Conservation (phyloP, 2,888 invertebrate genomes). For the Drosophila kuntzei region DNA sequence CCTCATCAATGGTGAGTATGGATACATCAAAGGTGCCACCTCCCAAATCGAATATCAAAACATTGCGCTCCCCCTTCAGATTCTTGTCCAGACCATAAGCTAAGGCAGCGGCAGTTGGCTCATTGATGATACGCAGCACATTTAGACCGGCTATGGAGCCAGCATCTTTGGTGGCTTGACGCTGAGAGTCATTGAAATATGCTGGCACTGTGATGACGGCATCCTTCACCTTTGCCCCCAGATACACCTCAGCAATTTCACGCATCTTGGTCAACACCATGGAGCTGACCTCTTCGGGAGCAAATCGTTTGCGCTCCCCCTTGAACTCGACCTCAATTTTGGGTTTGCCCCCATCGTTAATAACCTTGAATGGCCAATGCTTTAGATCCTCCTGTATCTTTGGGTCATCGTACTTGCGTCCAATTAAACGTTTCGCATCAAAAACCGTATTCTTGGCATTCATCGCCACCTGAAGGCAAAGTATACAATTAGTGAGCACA, state of each 20-base stretch:
- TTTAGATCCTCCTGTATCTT: slow-evolving; percentile 93
- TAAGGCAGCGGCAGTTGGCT: slow-evolving; percentile 95
- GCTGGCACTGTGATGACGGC: slow-evolving; percentile 94
- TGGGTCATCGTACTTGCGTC: slow-evolving; percentile 91
- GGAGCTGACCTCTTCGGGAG: slow-evolving; percentile 93
- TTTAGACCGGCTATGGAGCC: slow-evolving; percentile 94
- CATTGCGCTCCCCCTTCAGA: slow-evolving; percentile 90
- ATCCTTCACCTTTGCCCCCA: slow-evolving; percentile 90
- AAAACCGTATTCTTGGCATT: slow-evolving; percentile 93
- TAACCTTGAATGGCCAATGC: slow-evolving; percentile 91
- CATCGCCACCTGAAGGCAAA: slow-evolving; percentile 88
- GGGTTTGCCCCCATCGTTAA: slow-evolving; percentile 89
- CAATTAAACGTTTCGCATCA: slow-evolving; percentile 94
- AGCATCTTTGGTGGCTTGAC: slow-evolving; percentile 95
- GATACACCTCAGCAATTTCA: slow-evolving; percentile 91
- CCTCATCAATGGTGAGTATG: slow-evolving; percentile 94
- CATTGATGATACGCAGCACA: slow-evolving; percentile 95
- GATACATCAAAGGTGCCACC: slow-evolving; percentile 98
- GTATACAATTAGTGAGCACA: slow-evolving; percentile 29
- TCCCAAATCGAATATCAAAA: slow-evolving; percentile 91
- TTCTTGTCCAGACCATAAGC: slow-evolving; percentile 94
- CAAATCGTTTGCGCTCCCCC: slow-evolving; percentile 91
- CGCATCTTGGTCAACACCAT: slow-evolving; percentile 95
- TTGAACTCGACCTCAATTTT: slow-evolving; percentile 91
- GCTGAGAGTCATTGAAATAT: slow-evolving; percentile 93